These are phyloP conservation scores for Galleria mellonella DNA, from an alignment of 1,140 invertebrate genomes.

Conservation along the genomic window DNA sequence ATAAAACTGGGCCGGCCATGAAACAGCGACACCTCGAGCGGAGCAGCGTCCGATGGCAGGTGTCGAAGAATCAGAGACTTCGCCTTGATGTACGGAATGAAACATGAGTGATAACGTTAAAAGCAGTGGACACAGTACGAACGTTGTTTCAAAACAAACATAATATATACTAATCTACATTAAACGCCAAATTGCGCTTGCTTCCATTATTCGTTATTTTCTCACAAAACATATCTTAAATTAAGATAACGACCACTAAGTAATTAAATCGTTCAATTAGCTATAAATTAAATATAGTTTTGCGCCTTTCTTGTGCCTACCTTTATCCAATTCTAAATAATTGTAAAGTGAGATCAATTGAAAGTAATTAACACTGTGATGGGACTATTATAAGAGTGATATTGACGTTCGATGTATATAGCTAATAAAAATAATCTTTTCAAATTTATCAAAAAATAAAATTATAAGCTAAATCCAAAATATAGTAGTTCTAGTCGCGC, in stretches of 20 bases:
- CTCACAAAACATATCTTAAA: constrained; percentile 66
- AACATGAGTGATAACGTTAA: constrained; percentile 48
- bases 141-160: constrained; percentile 10
- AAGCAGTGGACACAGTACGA: constrained; percentile 4
- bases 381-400: constrained; percentile 42
- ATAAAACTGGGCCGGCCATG: constrained; percentile 67
- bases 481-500: constrained; percentile 22
- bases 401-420: constrained; percentile 32
- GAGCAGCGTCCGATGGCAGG: constrained; percentile 57
- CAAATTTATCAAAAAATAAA: constrained; percentile 7
- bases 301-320: constrained; percentile 68
- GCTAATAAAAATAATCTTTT: constrained; percentile 6
- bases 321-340: constrained; percentile 55
- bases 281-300: constrained; percentile 46
- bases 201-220: constrained; percentile 59
- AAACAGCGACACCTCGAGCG: constrained; percentile 54
- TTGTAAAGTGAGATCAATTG: constrained; percentile 42
- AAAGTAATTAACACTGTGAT: constrained; percentile 56
- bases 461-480: constrained; percentile 18
- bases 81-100: constrained; percentile 65
- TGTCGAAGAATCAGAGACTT: constrained; percentile 65
- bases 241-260: constrained; percentile 38
- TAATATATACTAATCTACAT: constrained; percentile 18
- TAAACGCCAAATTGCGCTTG: constrained; percentile 67
- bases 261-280: constrained; percentile 47